Conservation (phyloP, 2,888 invertebrate genomes). For the Pocota personata region DNA sequence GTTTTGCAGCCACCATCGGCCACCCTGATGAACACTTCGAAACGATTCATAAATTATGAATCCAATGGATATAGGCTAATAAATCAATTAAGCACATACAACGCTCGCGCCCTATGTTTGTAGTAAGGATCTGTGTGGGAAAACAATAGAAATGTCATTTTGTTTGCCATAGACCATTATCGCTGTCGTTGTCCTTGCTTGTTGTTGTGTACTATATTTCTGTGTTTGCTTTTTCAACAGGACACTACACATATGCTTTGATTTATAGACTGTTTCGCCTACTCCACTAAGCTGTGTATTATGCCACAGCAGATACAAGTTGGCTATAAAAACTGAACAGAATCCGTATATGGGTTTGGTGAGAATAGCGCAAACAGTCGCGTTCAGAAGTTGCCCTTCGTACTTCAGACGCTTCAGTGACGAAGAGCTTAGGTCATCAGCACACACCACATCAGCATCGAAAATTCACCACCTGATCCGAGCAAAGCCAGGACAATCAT, state of each 20-base stretch:
- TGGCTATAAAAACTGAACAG: constrained; percentile 15
- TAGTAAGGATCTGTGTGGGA: background rate
- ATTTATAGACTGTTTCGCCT: constrained; percentile 42
- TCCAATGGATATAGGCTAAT: constrained; percentile 68
- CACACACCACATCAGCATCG: no score
- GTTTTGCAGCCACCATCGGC: background rate
- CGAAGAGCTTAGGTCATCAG: no score
- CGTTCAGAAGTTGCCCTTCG: background rate
- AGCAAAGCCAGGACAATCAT: no score
- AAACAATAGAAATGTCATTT: constrained; percentile 69
- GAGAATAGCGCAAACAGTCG: background rate
- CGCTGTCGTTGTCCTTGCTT: constrained; percentile 54
- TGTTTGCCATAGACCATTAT: constrained; percentile 68
- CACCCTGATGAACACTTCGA: constrained; percentile 45
- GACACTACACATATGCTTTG: constrained; percentile 41
- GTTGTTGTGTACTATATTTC: constrained; percentile 3
- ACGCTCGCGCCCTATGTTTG: background rate
- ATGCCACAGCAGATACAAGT: constrained; percentile 12
- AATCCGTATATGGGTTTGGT: background rate
- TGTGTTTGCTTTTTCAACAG: constrained; percentile 50
- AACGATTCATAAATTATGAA: constrained; percentile 70
- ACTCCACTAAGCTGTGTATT: background rate
- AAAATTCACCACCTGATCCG: no score
- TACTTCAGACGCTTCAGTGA: no score
- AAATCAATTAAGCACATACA: constrained; percentile 67